Conservation (phyloP, 2,888 invertebrate genomes). For the Odiellus spinosus region DNA sequence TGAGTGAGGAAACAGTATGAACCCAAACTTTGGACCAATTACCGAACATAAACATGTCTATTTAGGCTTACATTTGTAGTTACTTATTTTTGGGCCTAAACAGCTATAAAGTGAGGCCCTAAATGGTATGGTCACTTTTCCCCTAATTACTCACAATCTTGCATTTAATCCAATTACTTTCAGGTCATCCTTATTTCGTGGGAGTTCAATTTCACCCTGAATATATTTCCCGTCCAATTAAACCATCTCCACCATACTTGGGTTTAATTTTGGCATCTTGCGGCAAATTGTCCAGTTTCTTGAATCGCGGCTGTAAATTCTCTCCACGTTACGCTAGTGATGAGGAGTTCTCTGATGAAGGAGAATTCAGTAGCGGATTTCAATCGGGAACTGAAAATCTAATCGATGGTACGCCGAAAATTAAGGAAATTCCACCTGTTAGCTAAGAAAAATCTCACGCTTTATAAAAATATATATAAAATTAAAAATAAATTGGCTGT, state of each 20-base stretch:
- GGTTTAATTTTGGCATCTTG: conserved; percentile 49
- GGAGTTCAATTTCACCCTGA: conserved; percentile 97
- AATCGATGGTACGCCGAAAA: too few species aligned
- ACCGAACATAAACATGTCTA: too few species aligned
- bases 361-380: neutral
- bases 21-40: too few species aligned
- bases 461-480: too few species aligned
- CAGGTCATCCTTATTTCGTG: conserved; percentile 76
- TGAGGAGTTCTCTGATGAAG: conserved; percentile 7
- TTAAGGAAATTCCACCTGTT: too few species aligned
- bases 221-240: conserved; percentile 76
- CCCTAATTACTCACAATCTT: neutral
- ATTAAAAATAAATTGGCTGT: too few species aligned
- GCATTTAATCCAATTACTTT: conserved; percentile 8
- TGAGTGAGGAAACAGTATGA: too few species aligned
- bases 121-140: neutral
- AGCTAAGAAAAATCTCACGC: too few species aligned
- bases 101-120: too few species aligned
- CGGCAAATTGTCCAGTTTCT: conserved; percentile 8
- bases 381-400: too few species aligned
- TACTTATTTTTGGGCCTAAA: too few species aligned
- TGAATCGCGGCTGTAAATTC: conserved; percentile 24
- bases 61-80: too few species aligned
- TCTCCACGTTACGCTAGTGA: conserved; percentile 22
- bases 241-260: conserved; percentile 86